Conservation (phyloP, 2,888 invertebrate genomes). For the Mesodorylaimus sp. region DNA sequence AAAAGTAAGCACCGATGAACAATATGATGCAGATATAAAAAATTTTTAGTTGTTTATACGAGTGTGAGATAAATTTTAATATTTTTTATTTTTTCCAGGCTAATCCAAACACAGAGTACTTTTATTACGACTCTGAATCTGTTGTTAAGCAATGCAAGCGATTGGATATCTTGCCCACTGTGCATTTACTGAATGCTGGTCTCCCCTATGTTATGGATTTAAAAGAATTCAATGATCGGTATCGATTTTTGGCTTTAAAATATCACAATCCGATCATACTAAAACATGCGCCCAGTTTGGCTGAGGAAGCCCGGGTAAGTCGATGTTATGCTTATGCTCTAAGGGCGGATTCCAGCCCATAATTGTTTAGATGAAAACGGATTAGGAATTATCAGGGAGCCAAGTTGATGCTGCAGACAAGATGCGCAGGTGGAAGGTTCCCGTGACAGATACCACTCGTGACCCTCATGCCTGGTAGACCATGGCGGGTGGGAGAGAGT, state of each 20-base stretch:
- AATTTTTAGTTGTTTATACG: too few relatives aligned
- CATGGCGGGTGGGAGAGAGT: too few relatives aligned
- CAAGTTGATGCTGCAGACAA: too few relatives aligned
- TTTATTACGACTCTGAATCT: constrained; percentile 50
- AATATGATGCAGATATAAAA: too few relatives aligned
- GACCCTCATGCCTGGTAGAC: not conserved
- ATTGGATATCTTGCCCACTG: constrained; percentile 74
- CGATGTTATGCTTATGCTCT: not conserved
- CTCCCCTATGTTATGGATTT: constrained; percentile 86
- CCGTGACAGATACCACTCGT: not conserved
- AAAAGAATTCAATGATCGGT: constrained; percentile 69
- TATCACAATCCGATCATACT: too few relatives aligned
- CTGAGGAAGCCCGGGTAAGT: too few relatives aligned
- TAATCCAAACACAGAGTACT: constrained; percentile 2
- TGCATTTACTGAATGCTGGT: constrained; percentile 77
- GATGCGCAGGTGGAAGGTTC: too few relatives aligned
- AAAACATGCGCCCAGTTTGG: too few relatives aligned
- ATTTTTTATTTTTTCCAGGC: constrained; percentile 8
- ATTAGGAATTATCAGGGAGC: too few relatives aligned
- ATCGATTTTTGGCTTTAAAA: constrained; percentile 51
- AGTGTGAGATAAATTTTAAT: too few relatives aligned
- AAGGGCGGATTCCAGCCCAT: not conserved
- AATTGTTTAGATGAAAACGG: too few relatives aligned
- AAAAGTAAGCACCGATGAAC: constrained; percentile 40
- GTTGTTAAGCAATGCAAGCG: constrained; percentile 74